These are phyloP conservation scores for Musca vetustissima DNA, from an alignment of 1,140 invertebrate species.

Conservation along the genomic window DNA sequence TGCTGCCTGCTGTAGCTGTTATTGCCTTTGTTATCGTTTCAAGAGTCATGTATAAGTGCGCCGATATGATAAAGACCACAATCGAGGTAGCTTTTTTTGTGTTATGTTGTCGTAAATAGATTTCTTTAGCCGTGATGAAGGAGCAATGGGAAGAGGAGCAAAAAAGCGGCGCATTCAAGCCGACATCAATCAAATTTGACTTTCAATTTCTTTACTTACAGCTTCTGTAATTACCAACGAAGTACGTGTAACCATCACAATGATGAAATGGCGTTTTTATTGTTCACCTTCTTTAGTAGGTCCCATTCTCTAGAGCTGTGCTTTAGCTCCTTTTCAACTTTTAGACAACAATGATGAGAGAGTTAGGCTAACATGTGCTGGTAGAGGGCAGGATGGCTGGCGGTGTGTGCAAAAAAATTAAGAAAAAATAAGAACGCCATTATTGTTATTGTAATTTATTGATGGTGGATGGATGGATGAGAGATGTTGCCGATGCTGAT, in stretches of 20 bases:
- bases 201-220: slow-evolving; percentile 23
- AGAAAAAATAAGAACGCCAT: no score
- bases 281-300: not conserved
- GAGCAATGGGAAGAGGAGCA: not conserved
- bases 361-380: not conserved
- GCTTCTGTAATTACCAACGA: slow-evolving; percentile 16
- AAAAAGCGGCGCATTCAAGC: not conserved
- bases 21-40: no score
- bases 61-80: no score
- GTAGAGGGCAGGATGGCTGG: not conserved
- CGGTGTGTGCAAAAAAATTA: no score
- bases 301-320: not conserved
- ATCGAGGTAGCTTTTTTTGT: no score
- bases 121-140: no score
- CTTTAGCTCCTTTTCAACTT: slow-evolving; percentile 4
- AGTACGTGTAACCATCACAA: slow-evolving; percentile 2
- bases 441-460: no score
- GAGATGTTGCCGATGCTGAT: no score
- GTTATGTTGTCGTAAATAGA: no score
- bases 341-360: not conserved
- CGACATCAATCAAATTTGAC: slow-evolving; percentile 24
- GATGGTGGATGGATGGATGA: no score
- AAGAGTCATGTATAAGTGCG: no score
- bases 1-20: no score
- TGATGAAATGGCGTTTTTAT: slow-evolving; percentile 19